phyloP scores from a whole-genome alignment of 2,797 vertebrate species.

The Sphenopsis melanotis region DNA sequence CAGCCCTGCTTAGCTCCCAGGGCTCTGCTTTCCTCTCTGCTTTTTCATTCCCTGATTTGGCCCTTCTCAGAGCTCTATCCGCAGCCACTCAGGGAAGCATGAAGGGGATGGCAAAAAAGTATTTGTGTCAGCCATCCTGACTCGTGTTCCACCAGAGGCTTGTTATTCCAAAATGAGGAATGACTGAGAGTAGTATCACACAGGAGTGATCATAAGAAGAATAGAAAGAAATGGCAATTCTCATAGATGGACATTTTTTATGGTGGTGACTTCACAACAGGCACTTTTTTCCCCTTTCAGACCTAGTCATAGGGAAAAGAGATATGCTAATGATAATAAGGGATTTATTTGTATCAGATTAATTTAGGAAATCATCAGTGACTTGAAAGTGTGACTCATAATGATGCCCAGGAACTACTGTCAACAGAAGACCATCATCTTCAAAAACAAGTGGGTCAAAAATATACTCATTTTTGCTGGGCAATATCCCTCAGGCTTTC shows the following conservation, averaged over 20 bases:
- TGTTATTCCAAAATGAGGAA: not conserved
- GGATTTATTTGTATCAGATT: not conserved
- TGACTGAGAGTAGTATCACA: not conserved
- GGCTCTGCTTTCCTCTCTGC: not conserved
- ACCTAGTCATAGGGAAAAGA: not conserved
- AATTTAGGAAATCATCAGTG: slow-evolving; percentile 14
- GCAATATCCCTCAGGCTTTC: not conserved
- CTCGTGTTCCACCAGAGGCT: not conserved
- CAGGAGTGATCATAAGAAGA: not conserved
- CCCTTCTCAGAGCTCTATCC: not conserved
- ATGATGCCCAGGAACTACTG: not conserved
- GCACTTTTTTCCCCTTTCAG: not conserved
- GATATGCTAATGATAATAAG: not conserved
- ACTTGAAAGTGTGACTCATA: slow-evolving; percentile 4
- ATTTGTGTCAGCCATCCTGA: not conserved
- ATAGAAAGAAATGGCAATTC: not conserved
- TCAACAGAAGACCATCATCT: not conserved
- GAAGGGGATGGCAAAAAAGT: not conserved
- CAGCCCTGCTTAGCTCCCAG: not conserved
- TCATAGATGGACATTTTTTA: not conserved
- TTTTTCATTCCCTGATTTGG: not conserved
- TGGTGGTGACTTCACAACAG: not conserved
- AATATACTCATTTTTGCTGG: not conserved
- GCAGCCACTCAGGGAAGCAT: not conserved
- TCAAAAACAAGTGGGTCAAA: not conserved